Base-by-base conservation (phyloP, 2,888 invertebrate species). In the Drosophila nigricruria region DNA sequence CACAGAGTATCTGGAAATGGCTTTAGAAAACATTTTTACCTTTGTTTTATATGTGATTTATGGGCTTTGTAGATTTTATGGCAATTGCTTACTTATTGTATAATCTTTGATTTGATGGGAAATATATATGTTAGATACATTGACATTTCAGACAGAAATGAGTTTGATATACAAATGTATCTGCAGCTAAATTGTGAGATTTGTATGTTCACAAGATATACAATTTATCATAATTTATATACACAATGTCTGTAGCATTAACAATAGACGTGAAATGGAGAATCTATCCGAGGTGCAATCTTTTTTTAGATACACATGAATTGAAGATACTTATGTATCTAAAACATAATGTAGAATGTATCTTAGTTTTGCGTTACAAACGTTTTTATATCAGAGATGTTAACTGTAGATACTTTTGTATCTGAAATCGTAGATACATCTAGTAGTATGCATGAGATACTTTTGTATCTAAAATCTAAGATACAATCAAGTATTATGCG, bases 101-200 rank as follows among this genome's bases (percentile, higher is more conserved):
- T n/a, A n/a, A n/a, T n/a, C 5, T 18, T 38, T 0, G 18, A n/a
- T 9, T n/a, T n/a, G n/a, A 38, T n/a, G n/a, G n/a, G 9, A 38
- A 8, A n/a, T n/a, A 20, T 20, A 20, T 42, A 5, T 42, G 5
- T 20, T 0, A 42, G 10, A 12, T 20, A 23, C 20, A 5, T n/a
- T 25, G 16, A 25, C 9, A 12, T 8, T 9, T 25, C 23, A 9
- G 45, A 25, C 9, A 25, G 1, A 0, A 18, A 18, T 30, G n/a
- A 18, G n/a, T 18, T 12, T 30, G 6, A 50, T 9, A 34, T 50
- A 32, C 32, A 50, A 50, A 50, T 50, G 50, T 50, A 34, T 50
- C 32, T 50, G 14, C 2, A 6, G 43, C 23, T 23, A n/a, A 27
- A n/a, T 16, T 25, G 2, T 27, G 10, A 9, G 5, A 18, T 18